phyloP scores from a whole-genome alignment of 2,888 invertebrate species.

The Campoletis raptor region DNA sequence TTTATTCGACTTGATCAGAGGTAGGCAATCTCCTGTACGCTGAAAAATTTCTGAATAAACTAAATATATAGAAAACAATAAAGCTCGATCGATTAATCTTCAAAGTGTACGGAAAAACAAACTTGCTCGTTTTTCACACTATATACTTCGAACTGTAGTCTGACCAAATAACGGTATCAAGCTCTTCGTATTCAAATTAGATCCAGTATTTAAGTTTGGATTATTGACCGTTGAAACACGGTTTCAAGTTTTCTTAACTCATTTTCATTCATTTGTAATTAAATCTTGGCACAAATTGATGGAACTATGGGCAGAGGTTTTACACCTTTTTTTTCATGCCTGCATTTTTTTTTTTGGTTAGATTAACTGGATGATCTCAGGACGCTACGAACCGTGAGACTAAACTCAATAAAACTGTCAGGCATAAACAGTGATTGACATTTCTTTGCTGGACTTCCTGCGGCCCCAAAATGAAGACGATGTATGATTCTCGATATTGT shows the following conservation, averaged over 20 bases:
- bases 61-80: constrained; percentile 24
- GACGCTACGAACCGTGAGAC: constrained; percentile 51
- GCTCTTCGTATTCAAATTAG: not conserved
- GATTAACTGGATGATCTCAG: constrained; percentile 35
- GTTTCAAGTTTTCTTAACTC: not conserved
- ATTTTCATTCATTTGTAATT: not conserved
- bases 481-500: constrained; percentile 54
- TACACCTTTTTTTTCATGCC: not conserved
- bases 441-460: constrained; percentile 30
- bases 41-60: constrained; percentile 74
- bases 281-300: too few relatives aligned
- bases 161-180: too few relatives aligned
- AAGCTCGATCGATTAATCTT: not conserved
- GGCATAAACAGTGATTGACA: constrained; percentile 52
- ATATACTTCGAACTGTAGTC: too few relatives aligned
- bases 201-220: not conserved
- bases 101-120: too few relatives aligned
- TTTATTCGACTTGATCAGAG: constrained; percentile 76
- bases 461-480: constrained; percentile 37
- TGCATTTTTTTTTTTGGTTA: constrained; percentile 14
- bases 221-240: not conserved
- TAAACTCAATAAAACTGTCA: constrained; percentile 63
- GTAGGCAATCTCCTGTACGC: constrained; percentile 76
- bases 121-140: too few relatives aligned
- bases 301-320: not conserved